These are phyloP conservation scores for Chionoecetes opilio DNA, from an alignment of 1,140 invertebrate genomes.

Conservation along the genomic window DNA sequence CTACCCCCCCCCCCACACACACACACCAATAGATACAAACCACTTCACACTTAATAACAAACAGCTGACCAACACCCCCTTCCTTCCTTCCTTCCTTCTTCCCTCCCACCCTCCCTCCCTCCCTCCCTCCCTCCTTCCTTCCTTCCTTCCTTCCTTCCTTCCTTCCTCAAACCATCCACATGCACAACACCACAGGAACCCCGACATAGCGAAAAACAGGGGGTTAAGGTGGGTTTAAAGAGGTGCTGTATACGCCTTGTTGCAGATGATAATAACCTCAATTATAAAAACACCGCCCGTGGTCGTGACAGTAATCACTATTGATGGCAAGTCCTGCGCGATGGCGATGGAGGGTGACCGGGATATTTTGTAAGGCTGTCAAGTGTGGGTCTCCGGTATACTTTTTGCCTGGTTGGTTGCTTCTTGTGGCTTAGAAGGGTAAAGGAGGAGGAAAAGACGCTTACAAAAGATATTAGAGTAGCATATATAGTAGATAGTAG, in stretches of 20 bases:
- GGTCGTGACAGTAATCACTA: slow-evolving; percentile 62
- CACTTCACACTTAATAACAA: not conserved
- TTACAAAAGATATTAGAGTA: no score
- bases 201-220: not conserved
- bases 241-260: slow-evolving; percentile 55
- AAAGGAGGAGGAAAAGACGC: not conserved
- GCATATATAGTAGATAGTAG: not conserved
- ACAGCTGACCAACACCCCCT: not conserved
- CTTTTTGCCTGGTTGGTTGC: not conserved
- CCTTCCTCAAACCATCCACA: slow-evolving; percentile 7
- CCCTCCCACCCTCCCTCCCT: not conserved
- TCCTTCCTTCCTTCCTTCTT: not conserved
- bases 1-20: no score
- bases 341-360: slow-evolving; percentile 45
- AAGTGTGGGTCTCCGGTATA: not conserved
- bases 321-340: slow-evolving; percentile 57
- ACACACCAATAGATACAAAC: not conserved
- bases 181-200: slow-evolving; percentile 19
- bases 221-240: slow-evolving; percentile 41
- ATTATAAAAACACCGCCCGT: slow-evolving; percentile 64
- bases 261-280: slow-evolving; percentile 71
- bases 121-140: no score
- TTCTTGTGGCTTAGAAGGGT: not conserved
- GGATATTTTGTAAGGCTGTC: slow-evolving; percentile 56
- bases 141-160: slow-evolving; percentile 38